These are phyloP conservation scores for Hypselothyrea guttata DNA, from an alignment of 2,888 invertebrate genomes.

Conservation along the genomic window DNA sequence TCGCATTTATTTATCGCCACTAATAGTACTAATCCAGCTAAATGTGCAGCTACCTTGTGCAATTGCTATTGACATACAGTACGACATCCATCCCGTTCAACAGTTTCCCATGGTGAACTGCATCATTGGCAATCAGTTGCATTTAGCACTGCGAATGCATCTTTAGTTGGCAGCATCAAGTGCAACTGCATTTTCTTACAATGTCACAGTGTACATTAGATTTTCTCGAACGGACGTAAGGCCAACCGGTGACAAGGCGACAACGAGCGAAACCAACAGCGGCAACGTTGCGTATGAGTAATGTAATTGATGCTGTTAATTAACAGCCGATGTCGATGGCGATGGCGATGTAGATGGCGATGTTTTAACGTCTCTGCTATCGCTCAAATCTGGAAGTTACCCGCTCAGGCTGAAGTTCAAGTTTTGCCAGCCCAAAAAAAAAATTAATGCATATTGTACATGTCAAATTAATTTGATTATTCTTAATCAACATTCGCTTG, in stretches of 20 bases:
- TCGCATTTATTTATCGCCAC: no score
- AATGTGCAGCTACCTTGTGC: background rate
- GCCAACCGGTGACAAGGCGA: constrained; percentile 39
- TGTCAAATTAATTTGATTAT: constrained; percentile 34
- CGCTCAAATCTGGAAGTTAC: constrained; percentile 30
- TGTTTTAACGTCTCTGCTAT: constrained; percentile 24
- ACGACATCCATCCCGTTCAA: constrained; percentile 48
- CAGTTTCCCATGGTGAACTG: constrained; percentile 58
- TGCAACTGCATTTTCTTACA: constrained; percentile 81
- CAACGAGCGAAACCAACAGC: constrained; percentile 12
- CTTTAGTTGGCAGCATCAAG: constrained; percentile 79
- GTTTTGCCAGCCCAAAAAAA: constrained; percentile 37
- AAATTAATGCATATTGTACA: no score
- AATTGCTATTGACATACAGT: constrained; percentile 15
- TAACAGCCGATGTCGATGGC: constrained; percentile 28
- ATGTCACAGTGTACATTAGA: constrained; percentile 65
- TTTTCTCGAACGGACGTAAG: constrained; percentile 60
- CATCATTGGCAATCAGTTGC: constrained; percentile 33
- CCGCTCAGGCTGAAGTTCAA: constrained; percentile 59
- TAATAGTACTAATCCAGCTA: no score
- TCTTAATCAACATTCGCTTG: constrained; percentile 28
- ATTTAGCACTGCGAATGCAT: constrained; percentile 31
- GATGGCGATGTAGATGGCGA: constrained; percentile 18
- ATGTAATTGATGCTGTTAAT: constrained; percentile 68
- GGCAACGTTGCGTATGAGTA: constrained; percentile 66